These are phyloP conservation scores for Chitala chitala DNA, from an alignment of 2,113 vertebrate genomes.

Conservation along the genomic window DNA sequence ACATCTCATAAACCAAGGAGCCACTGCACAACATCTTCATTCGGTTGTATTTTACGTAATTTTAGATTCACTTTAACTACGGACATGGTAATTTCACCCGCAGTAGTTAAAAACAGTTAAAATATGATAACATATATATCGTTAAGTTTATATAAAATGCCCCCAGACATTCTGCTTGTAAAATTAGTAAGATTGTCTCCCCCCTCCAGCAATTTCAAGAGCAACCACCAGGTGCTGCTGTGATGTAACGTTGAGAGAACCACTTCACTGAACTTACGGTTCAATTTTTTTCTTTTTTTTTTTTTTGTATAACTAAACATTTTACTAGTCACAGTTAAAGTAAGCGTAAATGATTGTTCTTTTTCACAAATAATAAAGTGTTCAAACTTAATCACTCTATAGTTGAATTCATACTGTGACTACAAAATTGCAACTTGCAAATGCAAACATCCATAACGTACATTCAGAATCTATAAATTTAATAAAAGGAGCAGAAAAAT, in stretches of 20 bases:
- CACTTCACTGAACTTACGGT: background rate
- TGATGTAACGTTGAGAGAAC: slow-evolving; percentile 40
- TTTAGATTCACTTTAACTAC: no score
- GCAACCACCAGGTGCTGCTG: slow-evolving; percentile 54
- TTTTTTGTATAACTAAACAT: no score
- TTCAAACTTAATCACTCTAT: background rate
- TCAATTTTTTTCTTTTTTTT: background rate
- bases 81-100: no score
- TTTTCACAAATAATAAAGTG: background rate
- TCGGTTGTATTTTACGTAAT: background rate
- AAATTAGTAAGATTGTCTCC: background rate
- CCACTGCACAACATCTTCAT: no score
- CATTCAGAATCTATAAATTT: background rate
- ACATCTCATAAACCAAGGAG: no score
- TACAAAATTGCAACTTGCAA: no score
- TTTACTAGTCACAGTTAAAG: background rate
- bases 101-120: no score
- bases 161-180: slow-evolving; percentile 3
- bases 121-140: no score
- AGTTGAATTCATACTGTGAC: background rate
- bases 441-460: background rate
- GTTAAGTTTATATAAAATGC: no score
- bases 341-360: background rate
- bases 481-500: background rate
- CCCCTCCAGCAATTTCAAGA: slow-evolving; percentile 23